Conservation (phyloP, 2,797 vertebrate genomes). For the Semaprochilodus insignis region DNA sequence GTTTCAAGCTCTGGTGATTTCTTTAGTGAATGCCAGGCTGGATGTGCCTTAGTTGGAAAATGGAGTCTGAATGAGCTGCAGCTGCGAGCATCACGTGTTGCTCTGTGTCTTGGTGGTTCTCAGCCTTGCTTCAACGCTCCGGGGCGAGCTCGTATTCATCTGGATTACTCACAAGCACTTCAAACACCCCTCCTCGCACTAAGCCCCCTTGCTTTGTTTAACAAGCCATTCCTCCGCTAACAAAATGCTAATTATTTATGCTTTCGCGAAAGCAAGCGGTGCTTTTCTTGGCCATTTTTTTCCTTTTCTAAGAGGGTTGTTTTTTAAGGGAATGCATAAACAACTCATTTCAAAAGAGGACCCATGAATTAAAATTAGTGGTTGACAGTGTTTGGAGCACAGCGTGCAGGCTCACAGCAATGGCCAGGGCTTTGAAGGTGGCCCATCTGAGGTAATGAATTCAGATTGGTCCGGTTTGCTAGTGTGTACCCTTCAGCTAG, state of each 20-base stretch:
- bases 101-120: slow-evolving; percentile 30
- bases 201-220: slow-evolving; percentile 55
- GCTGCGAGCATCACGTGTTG: slow-evolving; percentile 38
- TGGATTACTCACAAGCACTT: slow-evolving; percentile 55
- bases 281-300: slow-evolving; percentile 18
- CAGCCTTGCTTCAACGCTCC: slow-evolving; percentile 37
- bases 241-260: slow-evolving; percentile 60
- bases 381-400: slow-evolving; percentile 30
- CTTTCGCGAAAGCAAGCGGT: slow-evolving; percentile 52
- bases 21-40: slow-evolving; percentile 30
- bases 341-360: slow-evolving; percentile 50
- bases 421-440: slow-evolving; percentile 50
- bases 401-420: slow-evolving; percentile 35
- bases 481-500: slow-evolving; percentile 45
- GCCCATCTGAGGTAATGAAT: slow-evolving; percentile 51
- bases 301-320: background rate
- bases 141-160: slow-evolving; percentile 50
- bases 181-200: slow-evolving; percentile 39
- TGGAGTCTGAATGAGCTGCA: slow-evolving; percentile 36
- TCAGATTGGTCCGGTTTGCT: slow-evolving; percentile 40
- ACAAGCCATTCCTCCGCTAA: slow-evolving; percentile 48
- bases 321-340: slow-evolving; percentile 43
- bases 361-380: slow-evolving; percentile 53
- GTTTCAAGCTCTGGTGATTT: slow-evolving; percentile 15
- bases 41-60: slow-evolving; percentile 28